Evolutionary conservation across 1,140 invertebrate genomes (phyloP), one percentile per base, ranked within the genome.

Genomic region (Tetramorium parvispinum): DNA sequence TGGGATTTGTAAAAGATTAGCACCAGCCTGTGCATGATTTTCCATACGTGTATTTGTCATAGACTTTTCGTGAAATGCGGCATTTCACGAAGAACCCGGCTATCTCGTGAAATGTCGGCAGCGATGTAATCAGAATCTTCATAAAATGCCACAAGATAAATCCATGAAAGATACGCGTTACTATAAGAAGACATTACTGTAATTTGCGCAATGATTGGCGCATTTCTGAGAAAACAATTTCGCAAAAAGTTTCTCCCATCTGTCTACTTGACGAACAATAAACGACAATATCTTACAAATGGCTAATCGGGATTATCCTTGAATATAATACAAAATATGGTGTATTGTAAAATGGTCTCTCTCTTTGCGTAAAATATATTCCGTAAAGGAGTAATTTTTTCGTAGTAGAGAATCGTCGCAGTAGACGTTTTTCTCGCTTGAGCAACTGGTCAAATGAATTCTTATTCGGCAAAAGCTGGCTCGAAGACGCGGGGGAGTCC

Each of bases 1-100:
- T 55, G 49, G 32, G 43, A 73, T 49, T 73, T 46, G 24, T 57
- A 83, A 75, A 81, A 83, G n/a, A 46, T 75, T 57, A 57, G 16
- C 40, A 1, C 1, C n/a, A 11, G 13, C 11, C 27, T 53, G 3
- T 37, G 40, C 18, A 8, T 21, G 51, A 83, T 55, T 73, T 63
- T 46, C 68, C 27, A 8, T 37, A 37, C 21, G 49, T 27, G 11
- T 18, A 37, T 37, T 73, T 73, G 68, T 81, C 78, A 43, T 70
- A 71, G 32, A 5, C 18, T 83, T 59, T 59, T 83, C 70, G 13
- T 40, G 40, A 83, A 83, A 71, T 24, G 32, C 13, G n/a, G n/a
- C n/a, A 46, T 49, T 75, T 53, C 55, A 55, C 16, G 32, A 70
- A 43, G n/a, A 21, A 68, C 8, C 24, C 32, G 32, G 43, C 18